A percentile compares a stretch with the other conserved stretches of the same genome.
These are phyloP conservation scores for Nyctereutes procyonoides DNA, from an alignment of 2,113 vertebrate species.

Conservation along the genomic window DNA sequence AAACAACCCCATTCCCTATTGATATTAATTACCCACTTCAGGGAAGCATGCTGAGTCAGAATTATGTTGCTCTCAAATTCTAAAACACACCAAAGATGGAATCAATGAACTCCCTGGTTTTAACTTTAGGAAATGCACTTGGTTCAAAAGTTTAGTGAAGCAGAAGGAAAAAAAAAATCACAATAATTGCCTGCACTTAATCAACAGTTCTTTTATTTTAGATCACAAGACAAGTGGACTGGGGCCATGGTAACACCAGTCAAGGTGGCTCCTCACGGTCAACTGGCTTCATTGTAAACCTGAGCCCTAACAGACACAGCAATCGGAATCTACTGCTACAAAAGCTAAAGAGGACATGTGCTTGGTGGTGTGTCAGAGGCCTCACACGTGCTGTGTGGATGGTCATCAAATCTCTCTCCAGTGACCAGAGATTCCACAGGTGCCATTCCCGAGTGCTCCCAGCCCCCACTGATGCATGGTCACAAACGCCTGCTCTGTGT, in stretches of 20 bases:
- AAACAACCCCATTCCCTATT: background rate
- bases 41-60: background rate
- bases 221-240: background rate
- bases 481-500: accelerated
- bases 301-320: accelerated
- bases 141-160: background rate
- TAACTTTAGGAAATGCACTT: background rate
- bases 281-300: background rate
- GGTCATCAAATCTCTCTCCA: accelerated
- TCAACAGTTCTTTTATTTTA: background rate
- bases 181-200: background rate
- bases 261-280: background rate
- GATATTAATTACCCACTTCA: background rate
- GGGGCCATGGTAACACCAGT: accelerated
- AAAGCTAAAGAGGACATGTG: accelerated
- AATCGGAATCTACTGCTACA: accelerated
- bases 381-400: accelerated
- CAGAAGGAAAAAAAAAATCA: background rate
- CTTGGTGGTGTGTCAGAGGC: accelerated
- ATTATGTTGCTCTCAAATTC: background rate
- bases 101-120: background rate
- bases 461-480: accelerated
- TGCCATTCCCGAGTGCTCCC: too few species aligned
- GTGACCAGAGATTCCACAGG: background rate
- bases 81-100: background rate